Conservation (phyloP, 1,140 invertebrate species). For the Ceratina calcarata region DNA sequence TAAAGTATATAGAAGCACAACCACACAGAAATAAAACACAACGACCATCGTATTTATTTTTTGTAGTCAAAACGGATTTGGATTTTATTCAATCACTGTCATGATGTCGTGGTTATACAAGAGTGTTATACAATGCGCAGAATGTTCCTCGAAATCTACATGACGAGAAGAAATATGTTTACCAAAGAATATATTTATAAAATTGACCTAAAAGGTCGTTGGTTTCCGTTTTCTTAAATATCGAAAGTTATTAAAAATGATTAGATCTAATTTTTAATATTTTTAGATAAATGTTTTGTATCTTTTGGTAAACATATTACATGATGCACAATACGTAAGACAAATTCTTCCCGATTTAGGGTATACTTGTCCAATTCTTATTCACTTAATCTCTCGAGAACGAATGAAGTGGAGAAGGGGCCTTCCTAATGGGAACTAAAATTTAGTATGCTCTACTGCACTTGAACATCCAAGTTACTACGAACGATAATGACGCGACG, state of each 20-base stretch:
- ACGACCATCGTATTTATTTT: constrained; percentile 69
- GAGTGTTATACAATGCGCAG: constrained; percentile 76
- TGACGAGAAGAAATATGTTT: constrained; percentile 74
- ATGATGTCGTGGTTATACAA: constrained; percentile 77
- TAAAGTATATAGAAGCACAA: constrained; percentile 59
- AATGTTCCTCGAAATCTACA: constrained; percentile 73
- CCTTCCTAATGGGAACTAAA: constrained; percentile 56
- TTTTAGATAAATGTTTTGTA: constrained; percentile 45
- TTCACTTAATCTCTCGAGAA: constrained; percentile 56
- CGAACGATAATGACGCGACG: constrained; percentile 33
- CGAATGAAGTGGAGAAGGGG: constrained; percentile 55
- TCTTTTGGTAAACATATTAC: constrained; percentile 75
- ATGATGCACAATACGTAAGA: constrained; percentile 61
- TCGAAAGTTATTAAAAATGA: constrained; percentile 28
- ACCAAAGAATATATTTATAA: constrained; percentile 67
- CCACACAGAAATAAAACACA: constrained; percentile 76
- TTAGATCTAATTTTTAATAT: neutral
- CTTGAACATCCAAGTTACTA: constrained; percentile 47
- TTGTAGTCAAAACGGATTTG: constrained; percentile 77
- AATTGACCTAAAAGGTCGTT: constrained; percentile 3
- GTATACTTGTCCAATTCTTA: constrained; percentile 55
- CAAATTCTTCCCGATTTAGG: constrained; percentile 55
- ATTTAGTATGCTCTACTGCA: constrained; percentile 35
- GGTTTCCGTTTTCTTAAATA: neutral
- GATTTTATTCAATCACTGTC: constrained; percentile 79